Percentiles rank a stretch among this genome's conserved stretches.
Conservation (phyloP, 2,797 vertebrate species). For the Orestias chungarensis region DNA sequence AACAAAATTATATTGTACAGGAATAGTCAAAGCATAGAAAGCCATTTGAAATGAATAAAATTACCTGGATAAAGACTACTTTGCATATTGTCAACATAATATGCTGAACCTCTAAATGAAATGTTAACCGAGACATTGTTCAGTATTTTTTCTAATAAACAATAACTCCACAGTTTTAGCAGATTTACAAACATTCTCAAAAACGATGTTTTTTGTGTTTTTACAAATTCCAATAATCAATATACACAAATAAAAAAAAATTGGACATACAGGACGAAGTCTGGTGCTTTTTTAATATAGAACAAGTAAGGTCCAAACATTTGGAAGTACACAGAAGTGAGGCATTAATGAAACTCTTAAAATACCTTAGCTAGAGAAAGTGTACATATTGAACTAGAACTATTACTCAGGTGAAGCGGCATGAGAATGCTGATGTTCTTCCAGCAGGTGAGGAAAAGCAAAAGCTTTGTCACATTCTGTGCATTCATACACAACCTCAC, state of each 20-base stretch:
- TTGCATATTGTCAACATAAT: slow-evolving; percentile 43
- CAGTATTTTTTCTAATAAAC: slow-evolving; percentile 22
- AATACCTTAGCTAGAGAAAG: slow-evolving; percentile 20
- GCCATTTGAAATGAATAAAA: slow-evolving; percentile 38
- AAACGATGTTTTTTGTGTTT: slow-evolving; percentile 25
- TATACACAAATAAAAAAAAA: slow-evolving; percentile 36
- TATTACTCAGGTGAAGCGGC: slow-evolving; percentile 46
- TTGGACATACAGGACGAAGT: slow-evolving; percentile 3
- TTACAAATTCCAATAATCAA: slow-evolving; percentile 40
- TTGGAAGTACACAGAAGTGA: slow-evolving; percentile 38
- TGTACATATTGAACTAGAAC: slow-evolving; percentile 19
- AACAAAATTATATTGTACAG: slow-evolving; percentile 46
- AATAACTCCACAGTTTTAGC: slow-evolving; percentile 26
- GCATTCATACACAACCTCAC: slow-evolving; percentile 85
- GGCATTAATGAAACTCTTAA: slow-evolving; percentile 49
- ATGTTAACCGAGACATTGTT: slow-evolving; percentile 16
- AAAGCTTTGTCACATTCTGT: slow-evolving; percentile 86
- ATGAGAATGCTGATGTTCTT: slow-evolving; percentile 80
- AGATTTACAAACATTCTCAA: slow-evolving; percentile 49
- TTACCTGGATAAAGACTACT: slow-evolving; percentile 16
- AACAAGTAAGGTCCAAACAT: slow-evolving; percentile 26
- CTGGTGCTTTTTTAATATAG: slow-evolving; percentile 6
- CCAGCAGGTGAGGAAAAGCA: slow-evolving; percentile 81
- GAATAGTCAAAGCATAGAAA: slow-evolving; percentile 35
- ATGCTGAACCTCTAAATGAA: slow-evolving; percentile 20